Conservation (phyloP, 1,140 invertebrate species). For the Orius insidiosus region DNA sequence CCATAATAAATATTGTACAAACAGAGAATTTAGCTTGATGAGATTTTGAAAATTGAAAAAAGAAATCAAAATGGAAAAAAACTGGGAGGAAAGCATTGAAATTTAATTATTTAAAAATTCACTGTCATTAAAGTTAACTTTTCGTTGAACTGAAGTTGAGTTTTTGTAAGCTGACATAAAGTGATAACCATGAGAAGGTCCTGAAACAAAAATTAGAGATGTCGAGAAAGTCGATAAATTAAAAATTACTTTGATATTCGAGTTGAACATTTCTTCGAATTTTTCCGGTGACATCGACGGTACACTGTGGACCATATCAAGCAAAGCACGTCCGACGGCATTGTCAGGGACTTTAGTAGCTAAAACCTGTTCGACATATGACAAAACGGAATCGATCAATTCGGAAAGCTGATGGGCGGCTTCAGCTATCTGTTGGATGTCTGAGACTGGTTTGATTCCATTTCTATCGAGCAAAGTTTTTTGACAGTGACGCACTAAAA, state of each 20-base stretch:
- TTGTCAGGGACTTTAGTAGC: conserved; percentile 49
- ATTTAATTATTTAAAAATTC: too few species aligned
- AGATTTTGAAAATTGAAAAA: too few species aligned
- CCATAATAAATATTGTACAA: too few species aligned
- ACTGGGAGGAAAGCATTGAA: too few species aligned
- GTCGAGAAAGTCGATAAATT: neutral
- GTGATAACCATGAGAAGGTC: conserved; percentile 94
- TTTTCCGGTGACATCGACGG: conserved; percentile 78
- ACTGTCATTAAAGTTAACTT: conserved; percentile 52
- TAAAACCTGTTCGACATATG: conserved; percentile 77
- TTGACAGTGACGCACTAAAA: conserved; percentile 46
- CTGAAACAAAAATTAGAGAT: conserved; percentile 26
- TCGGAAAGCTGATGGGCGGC: conserved; percentile 56
- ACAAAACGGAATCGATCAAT: conserved; percentile 61
- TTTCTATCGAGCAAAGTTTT: conserved; percentile 41
- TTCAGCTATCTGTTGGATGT: conserved; percentile 71
- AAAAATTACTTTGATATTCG: conserved; percentile 63
- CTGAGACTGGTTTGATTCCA: conserved; percentile 59
- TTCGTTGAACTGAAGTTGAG: conserved; percentile 86
- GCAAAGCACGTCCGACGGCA: conserved; percentile 63
- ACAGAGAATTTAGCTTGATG: too few species aligned
- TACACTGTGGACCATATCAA: conserved; percentile 78
- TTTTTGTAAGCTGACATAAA: conserved; percentile 86
- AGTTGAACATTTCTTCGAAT: conserved; percentile 89
- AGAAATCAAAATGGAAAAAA: too few species aligned